Base-by-base conservation (phyloP, 64 coral and sea anemone species). In the Astreopora myriophthalma region DNA sequence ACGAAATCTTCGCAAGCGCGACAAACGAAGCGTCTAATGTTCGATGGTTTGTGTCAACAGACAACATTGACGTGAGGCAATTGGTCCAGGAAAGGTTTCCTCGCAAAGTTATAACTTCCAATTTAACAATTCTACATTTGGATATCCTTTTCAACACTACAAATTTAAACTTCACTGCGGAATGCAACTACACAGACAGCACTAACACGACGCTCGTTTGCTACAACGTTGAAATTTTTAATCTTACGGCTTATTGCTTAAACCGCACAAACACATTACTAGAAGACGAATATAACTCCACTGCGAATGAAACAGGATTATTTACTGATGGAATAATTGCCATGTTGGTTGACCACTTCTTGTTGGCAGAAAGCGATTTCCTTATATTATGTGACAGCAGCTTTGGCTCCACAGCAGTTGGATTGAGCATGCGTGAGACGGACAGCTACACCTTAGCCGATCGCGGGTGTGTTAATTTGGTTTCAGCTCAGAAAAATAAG, bases 381-480 rank as follows among this genome's bases (percentile, higher is more conserved):
- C 83, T 96, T 16, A 79, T 96, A 48, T 67, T 96, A 5, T 93
- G 95, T 29, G 95, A 96, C 87, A 96, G 95, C 95, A 96, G 95
- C 94, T 96, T 96, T 79, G 86, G 95, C 12, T 90, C 95, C 23
- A 90, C 95, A 87, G 95, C 95, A n/a, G 87, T 96, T 23, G 95
- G 95, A 22, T 36, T 96, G 79, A 61, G 95, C 80, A 96, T 96
- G 95, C 91, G 92, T 26, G 73, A 80, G n/a, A 73, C 51, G 1
- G 63, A 94, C 3, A 89, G 71, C 33, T 96, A 89, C 63, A 91
- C 82, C 57, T 69, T 96, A 5, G 95, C 86, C 26, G 87, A 96
- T 83, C 80, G 83, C 14, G 91, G 72, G 8, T 96, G 95, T 69
- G 20, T 68, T 6, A 76, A 94, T 34, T 75, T 37, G 28, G 79